Evolutionary conservation across 2,888 invertebrate species (phyloP), one percentile per base, ranked within the genome.

Genomic region (Willowsia nigromaculata): DNA sequence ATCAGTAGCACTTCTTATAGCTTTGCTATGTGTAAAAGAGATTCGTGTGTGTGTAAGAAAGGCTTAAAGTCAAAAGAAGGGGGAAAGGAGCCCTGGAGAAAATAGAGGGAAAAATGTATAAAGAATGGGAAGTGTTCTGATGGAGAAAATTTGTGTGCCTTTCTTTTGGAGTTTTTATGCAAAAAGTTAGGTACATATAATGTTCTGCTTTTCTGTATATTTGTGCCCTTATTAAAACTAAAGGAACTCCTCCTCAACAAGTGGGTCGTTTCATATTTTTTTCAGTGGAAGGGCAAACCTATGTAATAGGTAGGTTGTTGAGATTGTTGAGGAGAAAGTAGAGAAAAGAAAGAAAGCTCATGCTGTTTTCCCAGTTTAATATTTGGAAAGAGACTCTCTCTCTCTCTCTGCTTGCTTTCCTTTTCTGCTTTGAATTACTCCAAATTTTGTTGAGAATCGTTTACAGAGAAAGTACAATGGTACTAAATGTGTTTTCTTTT

Each of bases 231-330:
- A 62, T 62, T 62, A 62, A 18, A 18, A 18, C 5, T 6, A 22
- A 5, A 18, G 62, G 33, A 30, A 33, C 15, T 25, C n/a, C 13
- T 68, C 74, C n/a, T 74, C 74, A 74, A 74, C 74, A 74, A 74
- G 74, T 74, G 74, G 27, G 74, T 27, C 74, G 50, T 47, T 74
- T 74, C 27, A 25, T 47, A 27, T 74, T 74, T 43, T 13, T 25
- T 25, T 40, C n/a, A 25, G 18, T 25, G 18, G 15, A 27, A 50
- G 22, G 22, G 50, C 1, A 3, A 3, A n/a, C 43, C 18, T 18
- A n/a, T n/a, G n/a, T n/a, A n/a, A n/a, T n/a, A n/a, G n/a, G n/a
- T n/a, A n/a, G n/a, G n/a, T n/a, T n/a, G n/a, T n/a, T 50, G 13
- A 15, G 2, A 50, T 50, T 50, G 53, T 37, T n/a, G 15, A 33